These are phyloP conservation scores for Hybos culiciformis DNA, from an alignment of 2,888 invertebrate genomes.

Conservation along the genomic window DNA sequence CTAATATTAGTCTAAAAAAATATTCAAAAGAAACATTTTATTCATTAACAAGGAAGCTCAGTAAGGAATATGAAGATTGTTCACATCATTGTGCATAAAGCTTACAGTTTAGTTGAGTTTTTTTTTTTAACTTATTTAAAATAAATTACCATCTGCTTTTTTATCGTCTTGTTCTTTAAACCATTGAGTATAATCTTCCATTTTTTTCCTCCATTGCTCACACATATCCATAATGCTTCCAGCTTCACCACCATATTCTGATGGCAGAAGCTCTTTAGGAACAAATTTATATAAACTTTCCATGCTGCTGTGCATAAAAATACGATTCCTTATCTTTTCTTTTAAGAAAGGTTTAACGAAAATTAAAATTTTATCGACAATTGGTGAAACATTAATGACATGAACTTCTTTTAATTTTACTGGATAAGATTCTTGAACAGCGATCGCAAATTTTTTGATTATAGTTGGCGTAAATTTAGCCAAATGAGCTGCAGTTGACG, in stretches of 20 bases:
- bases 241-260: constrained; percentile 71
- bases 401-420: constrained; percentile 79
- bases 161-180: constrained; percentile 64
- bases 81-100: no score
- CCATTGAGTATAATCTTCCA: constrained; percentile 65
- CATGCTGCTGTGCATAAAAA: constrained; percentile 61
- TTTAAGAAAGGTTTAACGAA: constrained; percentile 78
- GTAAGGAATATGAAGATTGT: no score
- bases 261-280: constrained; percentile 65
- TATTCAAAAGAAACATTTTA: no score
- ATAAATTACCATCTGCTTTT: constrained; percentile 70
- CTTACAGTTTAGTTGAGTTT: no score
- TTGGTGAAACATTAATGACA: constrained; percentile 67
- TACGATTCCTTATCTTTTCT: constrained; percentile 73
- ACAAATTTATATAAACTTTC: constrained; percentile 65
- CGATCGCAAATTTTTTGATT: constrained; percentile 73
- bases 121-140: no score
- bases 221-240: constrained; percentile 59
- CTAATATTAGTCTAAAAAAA: no score
- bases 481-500: constrained; percentile 68
- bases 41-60: no score
- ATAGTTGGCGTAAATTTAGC: constrained; percentile 70
- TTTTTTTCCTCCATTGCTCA: constrained; percentile 63
- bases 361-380: constrained; percentile 71
- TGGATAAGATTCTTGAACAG: constrained; percentile 78